Evolutionary conservation across 2,113 vertebrate genomes (phyloP).

Genomic region (Motacilla tschutschensis): DNA sequence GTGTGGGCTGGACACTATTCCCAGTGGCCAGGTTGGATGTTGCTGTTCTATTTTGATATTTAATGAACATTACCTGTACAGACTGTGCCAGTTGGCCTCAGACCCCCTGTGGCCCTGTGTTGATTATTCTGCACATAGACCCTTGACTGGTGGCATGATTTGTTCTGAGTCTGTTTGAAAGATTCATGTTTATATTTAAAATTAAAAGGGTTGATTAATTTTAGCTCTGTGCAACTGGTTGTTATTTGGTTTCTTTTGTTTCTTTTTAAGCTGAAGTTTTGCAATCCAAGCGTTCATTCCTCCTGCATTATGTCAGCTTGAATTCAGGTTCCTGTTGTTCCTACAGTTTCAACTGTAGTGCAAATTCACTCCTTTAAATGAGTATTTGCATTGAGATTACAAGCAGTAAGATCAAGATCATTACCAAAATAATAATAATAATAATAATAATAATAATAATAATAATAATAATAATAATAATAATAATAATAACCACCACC

Average conservation of each 20-base stretch:
- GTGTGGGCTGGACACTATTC: background rate
- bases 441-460: too few species aligned
- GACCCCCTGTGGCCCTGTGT: rapidly evolving
- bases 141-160: background rate
- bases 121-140: background rate
- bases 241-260: background rate
- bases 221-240: background rate
- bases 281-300: constrained; percentile 2
- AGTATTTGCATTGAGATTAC: background rate
- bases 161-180: background rate
- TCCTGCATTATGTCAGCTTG: background rate
- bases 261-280: constrained; percentile 5
- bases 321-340: background rate
- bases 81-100: background rate
- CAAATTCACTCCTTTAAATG: background rate
- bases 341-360: background rate
- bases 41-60: background rate
- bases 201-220: background rate
- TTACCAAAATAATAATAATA: background rate
- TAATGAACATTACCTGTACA: background rate
- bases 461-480: background rate
- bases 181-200: background rate
- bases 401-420: background rate
- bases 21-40: background rate
- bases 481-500: too few species aligned